A percentile compares a stretch with the other conserved stretches of the same genome.
These are phyloP conservation scores for Halesus radiatus DNA, from an alignment of 1,140 invertebrate species.

Conservation along the genomic window DNA sequence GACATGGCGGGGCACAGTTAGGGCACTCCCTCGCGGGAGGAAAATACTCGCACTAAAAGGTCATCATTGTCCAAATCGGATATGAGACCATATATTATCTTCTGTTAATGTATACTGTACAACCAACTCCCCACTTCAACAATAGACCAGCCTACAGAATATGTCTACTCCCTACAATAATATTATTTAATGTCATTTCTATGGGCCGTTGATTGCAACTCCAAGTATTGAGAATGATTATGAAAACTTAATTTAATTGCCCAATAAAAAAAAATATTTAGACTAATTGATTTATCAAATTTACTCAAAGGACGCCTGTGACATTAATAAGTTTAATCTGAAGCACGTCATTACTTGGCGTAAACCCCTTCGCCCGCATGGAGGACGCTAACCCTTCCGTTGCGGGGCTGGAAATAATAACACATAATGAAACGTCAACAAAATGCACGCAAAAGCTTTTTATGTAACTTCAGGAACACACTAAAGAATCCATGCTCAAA, in stretches of 20 bases:
- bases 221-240: neutral
- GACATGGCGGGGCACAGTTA: neutral
- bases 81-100: no score
- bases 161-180: no score
- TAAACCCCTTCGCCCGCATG: constrained; percentile 10
- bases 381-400: neutral
- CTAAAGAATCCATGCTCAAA: no score
- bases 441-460: no score
- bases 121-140: no score
- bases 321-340: constrained; percentile 21
- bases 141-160: no score
- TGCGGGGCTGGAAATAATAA: neutral
- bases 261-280: constrained; percentile 34
- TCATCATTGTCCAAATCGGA: constrained; percentile 2
- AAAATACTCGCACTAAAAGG: neutral
- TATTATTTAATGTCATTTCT: no score
- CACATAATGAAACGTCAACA: no score
- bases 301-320: neutral
- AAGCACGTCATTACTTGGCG: no score
- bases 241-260: constrained; percentile 9
- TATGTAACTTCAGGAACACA: no score
- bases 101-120: no score
- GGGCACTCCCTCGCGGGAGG: constrained; percentile 5
- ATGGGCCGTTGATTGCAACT: neutral
- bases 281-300: constrained; percentile 39